Base-by-base conservation (phyloP, 2,888 invertebrate species). In the Caenorhabditis sp. region DNA sequence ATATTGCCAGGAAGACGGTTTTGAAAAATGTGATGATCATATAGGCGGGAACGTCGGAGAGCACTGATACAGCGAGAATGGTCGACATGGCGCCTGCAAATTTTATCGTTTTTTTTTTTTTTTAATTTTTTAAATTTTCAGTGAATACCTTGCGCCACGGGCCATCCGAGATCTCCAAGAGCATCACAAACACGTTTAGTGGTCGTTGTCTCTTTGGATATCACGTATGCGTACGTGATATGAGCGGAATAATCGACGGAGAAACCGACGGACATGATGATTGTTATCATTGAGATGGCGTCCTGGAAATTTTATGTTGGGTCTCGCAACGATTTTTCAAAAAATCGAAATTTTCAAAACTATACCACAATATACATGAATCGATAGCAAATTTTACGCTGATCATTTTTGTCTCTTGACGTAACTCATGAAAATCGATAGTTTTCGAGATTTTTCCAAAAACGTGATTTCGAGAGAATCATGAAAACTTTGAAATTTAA, bases 261-360 rank as follows among this genome's bases (percentile, higher is more conserved):
- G 93, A 97, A 97, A 65, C 97, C 97, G 79, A 97, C 96, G 92
- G 97, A 97, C 97, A 97, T 97, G 87, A 97, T 97, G 68, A 97
- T 94, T 0, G 88, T 89, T 35, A 89, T 89, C 89, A 89, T 89
- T 1, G 97, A 96, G 89, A 97, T 97, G 0, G 89, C 88, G 76
- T 90, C 90, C 85, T 86, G 62, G 96, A 93, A 28, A 13, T 15
- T n/a, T n/a, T n/a, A n/a, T n/a, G n/a, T n/a, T n/a, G n/a, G n/a
- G n/a, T n/a, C n/a, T n/a, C n/a, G n/a, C n/a, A n/a, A n/a, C n/a
- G n/a, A n/a, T n/a, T n/a, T n/a, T n/a, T n/a, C n/a, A n/a, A n/a
- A n/a, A n/a, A n/a, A n/a, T n/a, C n/a, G n/a, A n/a, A n/a, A n/a
- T n/a, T n/a, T n/a, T n/a, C n/a, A n/a, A n/a, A n/a, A n/a, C n/a